Percentiles rank a stretch among this genome's conserved stretches.
Conservation (phyloP, 2,888 invertebrate species). For the Xylota sylvarum region DNA sequence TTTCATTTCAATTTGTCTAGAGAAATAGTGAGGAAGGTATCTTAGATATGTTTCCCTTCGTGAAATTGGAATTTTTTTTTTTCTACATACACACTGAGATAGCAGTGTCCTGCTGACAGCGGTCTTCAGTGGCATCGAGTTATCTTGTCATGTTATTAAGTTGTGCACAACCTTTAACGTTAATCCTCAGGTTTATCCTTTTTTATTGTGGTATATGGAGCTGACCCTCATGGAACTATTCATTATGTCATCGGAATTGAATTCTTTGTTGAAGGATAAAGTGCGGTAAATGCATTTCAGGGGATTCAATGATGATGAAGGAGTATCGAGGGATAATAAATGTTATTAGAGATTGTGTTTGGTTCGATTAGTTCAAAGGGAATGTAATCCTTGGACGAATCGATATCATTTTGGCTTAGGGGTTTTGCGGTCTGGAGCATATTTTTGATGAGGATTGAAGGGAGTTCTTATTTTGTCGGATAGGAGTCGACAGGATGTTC, state of each 20-base stretch:
- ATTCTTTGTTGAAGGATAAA: constrained; percentile 27
- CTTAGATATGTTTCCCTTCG: constrained; percentile 7
- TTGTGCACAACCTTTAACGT: constrained; percentile 34
- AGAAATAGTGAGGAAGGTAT: background rate
- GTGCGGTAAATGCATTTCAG: constrained; percentile 29
- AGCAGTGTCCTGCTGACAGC: constrained; percentile 11
- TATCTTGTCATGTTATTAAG: constrained; percentile 44
- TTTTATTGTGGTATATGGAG: background rate
- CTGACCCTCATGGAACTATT: constrained; percentile 3
- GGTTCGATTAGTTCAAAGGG: constrained; percentile 4
- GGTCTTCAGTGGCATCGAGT: constrained; percentile 2
- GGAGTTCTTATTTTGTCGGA: background rate
- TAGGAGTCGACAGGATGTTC: background rate
- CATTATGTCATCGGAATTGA: constrained; percentile 47
- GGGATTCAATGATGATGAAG: background rate
- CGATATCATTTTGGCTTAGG: background rate
- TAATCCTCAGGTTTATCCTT: constrained; percentile 31
- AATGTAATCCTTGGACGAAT: background rate
- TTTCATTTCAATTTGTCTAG: constrained; percentile 68
- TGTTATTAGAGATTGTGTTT: background rate
- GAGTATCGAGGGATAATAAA: constrained; percentile 11
- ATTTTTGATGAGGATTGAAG: too few species aligned
- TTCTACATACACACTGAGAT: background rate
- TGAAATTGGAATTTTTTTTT: constrained; percentile 27
- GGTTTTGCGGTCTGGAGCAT: too few species aligned